Conservation (phyloP, 2,797 vertebrate genomes). For the Liparis tanakae region DNA sequence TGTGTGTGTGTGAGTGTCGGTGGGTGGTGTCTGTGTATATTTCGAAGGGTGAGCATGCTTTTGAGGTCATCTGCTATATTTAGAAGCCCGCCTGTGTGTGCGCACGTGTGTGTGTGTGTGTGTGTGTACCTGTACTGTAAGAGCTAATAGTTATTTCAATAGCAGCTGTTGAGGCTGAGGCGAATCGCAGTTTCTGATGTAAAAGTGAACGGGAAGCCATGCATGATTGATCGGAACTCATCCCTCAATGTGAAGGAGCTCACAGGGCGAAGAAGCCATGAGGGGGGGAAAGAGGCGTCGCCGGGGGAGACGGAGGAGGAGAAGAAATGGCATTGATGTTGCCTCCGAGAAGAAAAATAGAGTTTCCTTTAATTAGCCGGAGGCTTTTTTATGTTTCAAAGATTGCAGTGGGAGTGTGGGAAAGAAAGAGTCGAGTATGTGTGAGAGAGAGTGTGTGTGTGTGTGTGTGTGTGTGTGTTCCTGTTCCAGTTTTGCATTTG, state of each 20-base stretch:
- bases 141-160: conserved; percentile 64
- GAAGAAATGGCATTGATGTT: conserved; percentile 41
- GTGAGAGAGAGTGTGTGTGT: not conserved
- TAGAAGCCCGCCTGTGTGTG: conserved; percentile 39
- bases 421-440: conserved; percentile 18
- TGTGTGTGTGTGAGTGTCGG: conserved; percentile 22
- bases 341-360: conserved; percentile 34
- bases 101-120: conserved; percentile 35
- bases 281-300: conserved; percentile 14
- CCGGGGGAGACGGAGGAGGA: conserved; percentile 29
- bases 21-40: conserved; percentile 49
- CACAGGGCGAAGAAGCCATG: conserved; percentile 43
- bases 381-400: conserved; percentile 53
- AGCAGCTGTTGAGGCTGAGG: conserved; percentile 51
- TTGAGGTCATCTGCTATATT: conserved; percentile 65
- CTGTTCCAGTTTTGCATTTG: conserved; percentile 6
- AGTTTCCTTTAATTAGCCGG: conserved; percentile 69
- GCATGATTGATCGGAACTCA: conserved; percentile 70
- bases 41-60: conserved; percentile 41
- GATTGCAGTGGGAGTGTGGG: conserved; percentile 32
- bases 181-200: conserved; percentile 72
- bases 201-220: conserved; percentile 55
- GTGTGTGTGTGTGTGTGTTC: conserved; percentile 19
- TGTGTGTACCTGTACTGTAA: conserved; percentile 52
- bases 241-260: conserved; percentile 51